phyloP scores from a whole-genome alignment of 2,113 vertebrate species.

The Silurus asotus region DNA sequence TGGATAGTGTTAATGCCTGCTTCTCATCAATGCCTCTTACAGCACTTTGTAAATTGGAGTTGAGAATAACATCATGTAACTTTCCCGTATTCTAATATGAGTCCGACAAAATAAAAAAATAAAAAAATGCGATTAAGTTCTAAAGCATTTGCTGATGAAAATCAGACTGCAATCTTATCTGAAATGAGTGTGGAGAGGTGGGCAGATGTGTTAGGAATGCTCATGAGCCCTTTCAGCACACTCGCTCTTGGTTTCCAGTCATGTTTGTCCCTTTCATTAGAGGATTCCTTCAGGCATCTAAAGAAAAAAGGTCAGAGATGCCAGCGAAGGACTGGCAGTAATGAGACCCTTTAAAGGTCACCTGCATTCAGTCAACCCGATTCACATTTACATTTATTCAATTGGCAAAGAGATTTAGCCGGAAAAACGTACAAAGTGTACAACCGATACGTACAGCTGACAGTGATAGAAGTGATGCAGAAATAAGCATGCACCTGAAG shows the following conservation, averaged over 20 bases:
- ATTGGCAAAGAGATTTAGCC: background rate
- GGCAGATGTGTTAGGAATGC: background rate
- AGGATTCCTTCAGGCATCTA: background rate
- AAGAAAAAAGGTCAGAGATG: slow-evolving; percentile 60
- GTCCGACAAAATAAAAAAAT: background rate
- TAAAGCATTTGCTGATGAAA: background rate
- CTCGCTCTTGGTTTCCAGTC: background rate
- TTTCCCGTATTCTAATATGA: background rate
- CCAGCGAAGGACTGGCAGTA: slow-evolving; percentile 45
- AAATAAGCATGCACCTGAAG: background rate
- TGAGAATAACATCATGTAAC: background rate
- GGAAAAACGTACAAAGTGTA: background rate
- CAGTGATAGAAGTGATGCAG: background rate
- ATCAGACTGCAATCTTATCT: background rate
- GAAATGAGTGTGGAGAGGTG: background rate
- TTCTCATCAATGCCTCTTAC: background rate
- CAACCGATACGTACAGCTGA: background rate
- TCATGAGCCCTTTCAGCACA: background rate
- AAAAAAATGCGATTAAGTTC: background rate
- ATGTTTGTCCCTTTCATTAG: slow-evolving; percentile 44
- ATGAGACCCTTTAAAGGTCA: slow-evolving; percentile 63
- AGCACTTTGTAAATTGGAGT: background rate
- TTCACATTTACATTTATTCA: slow-evolving; percentile 2
- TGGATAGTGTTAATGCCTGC: background rate
- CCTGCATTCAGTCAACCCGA: slow-evolving; percentile 49